Percentiles rank a stretch among this genome's conserved stretches.
Evolutionary conservation across 2,113 vertebrate genomes (phyloP).

Genomic region (Chaetodon auriga): DNA sequence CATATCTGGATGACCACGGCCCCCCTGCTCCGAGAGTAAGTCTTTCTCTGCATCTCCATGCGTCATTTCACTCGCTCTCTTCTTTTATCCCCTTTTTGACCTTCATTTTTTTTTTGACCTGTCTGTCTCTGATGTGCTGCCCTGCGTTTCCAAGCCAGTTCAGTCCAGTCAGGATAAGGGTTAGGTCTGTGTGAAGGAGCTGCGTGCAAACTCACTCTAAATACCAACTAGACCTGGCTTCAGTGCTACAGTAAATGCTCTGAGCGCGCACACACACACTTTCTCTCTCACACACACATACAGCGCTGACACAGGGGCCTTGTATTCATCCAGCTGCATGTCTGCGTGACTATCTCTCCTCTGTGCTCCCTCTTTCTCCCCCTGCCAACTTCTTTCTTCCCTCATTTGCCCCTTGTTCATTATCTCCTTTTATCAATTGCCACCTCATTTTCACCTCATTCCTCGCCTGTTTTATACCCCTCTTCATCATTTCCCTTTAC

Average conservation of each 20-base stretch:
- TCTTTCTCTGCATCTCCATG: background rate
- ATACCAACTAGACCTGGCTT: slow-evolving; percentile 67
- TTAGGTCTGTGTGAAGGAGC: slow-evolving; percentile 65
- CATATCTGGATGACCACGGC: slow-evolving; percentile 94
- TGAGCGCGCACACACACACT: slow-evolving; percentile 41
- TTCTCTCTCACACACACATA: slow-evolving; percentile 35
- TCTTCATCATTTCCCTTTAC: background rate
- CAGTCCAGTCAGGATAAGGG: slow-evolving; percentile 59
- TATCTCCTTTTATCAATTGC: slow-evolving; percentile 47
- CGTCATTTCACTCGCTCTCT: background rate
- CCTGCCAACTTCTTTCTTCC: slow-evolving; percentile 55
- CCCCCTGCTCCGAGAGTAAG: slow-evolving; percentile 91
- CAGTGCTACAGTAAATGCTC: slow-evolving; percentile 72
- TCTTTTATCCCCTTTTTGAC: background rate
- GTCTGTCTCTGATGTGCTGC: slow-evolving; percentile 40
- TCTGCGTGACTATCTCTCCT: slow-evolving; percentile 67
- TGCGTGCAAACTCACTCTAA: slow-evolving; percentile 61
- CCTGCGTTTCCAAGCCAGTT: slow-evolving; percentile 30
- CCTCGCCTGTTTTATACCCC: background rate
- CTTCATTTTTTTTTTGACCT: background rate
- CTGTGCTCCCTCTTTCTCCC: slow-evolving; percentile 48
- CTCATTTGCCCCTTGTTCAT: slow-evolving; percentile 49
- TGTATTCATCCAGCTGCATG: slow-evolving; percentile 79
- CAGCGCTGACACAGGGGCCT: slow-evolving; percentile 71
- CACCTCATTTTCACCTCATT: slow-evolving; percentile 57